Conservation (phyloP, 2,113 vertebrate genomes). For the Elachura formosa region DNA sequence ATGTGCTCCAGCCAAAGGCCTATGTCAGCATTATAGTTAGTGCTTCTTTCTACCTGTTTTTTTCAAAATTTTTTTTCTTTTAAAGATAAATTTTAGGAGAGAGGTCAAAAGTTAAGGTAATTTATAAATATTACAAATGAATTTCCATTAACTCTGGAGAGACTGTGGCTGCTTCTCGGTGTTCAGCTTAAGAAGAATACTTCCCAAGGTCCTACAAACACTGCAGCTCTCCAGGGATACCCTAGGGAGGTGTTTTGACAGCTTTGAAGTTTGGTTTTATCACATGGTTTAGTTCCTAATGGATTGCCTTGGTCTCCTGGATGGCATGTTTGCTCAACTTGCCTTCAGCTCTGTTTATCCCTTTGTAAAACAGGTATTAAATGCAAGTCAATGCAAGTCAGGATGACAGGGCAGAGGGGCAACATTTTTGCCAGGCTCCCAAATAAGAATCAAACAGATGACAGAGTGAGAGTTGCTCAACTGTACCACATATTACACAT, state of each 20-base stretch:
- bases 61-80: background rate
- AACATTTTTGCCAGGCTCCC: background rate
- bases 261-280: conserved; percentile 60
- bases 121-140: conserved; percentile 47
- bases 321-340: conserved; percentile 58
- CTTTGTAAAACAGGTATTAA: conserved; percentile 47
- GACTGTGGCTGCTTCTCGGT: background rate
- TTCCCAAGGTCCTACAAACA: conserved; percentile 52
- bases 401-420: background rate
- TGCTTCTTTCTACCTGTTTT: background rate
- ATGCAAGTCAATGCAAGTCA: conserved; percentile 51
- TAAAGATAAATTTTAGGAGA: background rate
- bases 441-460: background rate
- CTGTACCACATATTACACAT: background rate
- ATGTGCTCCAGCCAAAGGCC: background rate
- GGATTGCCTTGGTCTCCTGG: conserved; percentile 52
- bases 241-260: conserved; percentile 56
- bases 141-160: conserved; percentile 31
- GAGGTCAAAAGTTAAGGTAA: conserved; percentile 42
- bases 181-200: conserved; percentile 31
- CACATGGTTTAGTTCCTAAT: conserved; percentile 61
- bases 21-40: background rate
- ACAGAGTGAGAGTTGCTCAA: background rate
- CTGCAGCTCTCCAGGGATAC: conserved; percentile 29
- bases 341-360: conserved; percentile 63